Evolutionary conservation across 2,113 vertebrate genomes (phyloP).

Genomic region (Corydoras maculifer): DNA sequence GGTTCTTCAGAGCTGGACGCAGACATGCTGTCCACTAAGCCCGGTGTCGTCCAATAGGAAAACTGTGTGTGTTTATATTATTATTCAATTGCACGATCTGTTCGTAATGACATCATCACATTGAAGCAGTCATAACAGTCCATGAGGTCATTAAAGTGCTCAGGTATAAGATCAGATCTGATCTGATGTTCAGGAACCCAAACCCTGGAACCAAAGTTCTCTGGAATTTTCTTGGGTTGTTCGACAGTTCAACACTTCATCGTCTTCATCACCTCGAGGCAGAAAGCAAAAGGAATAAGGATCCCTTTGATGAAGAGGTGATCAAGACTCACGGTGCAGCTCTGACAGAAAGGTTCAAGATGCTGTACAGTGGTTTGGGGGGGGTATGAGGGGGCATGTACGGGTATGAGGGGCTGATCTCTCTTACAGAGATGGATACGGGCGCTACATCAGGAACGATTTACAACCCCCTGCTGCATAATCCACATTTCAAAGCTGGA

Average conservation of each 20-base stretch:
- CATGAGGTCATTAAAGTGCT: too few species aligned
- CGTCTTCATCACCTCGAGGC: slow-evolving; percentile 9
- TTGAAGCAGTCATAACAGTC: not conserved
- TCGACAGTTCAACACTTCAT: slow-evolving; percentile 3
- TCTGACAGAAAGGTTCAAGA: slow-evolving; percentile 10
- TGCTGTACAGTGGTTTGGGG: not conserved
- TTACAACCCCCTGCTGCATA: too few species aligned
- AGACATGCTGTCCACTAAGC: not conserved
- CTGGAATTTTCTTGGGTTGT: not conserved
- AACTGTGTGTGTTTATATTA: not conserved
- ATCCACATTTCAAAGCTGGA: too few species aligned
- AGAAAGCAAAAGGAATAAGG: slow-evolving; percentile 11
- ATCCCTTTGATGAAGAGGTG: slow-evolving; percentile 11
- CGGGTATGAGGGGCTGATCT: too few species aligned
- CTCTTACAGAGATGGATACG: too few species aligned
- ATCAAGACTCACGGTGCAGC: slow-evolving; percentile 5
- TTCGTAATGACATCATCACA: too few species aligned
- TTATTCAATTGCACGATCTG: not conserved
- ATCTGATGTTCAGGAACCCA: not conserved
- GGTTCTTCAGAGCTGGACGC: not conserved
- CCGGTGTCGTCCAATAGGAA: not conserved
- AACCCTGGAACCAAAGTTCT: not conserved
- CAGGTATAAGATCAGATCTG: not conserved
- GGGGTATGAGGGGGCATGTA: too few species aligned
- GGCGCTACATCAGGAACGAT: too few species aligned